Evolutionary conservation across 2,888 invertebrate species (phyloP).

Genomic region (Drosophila kambysellisi): DNA sequence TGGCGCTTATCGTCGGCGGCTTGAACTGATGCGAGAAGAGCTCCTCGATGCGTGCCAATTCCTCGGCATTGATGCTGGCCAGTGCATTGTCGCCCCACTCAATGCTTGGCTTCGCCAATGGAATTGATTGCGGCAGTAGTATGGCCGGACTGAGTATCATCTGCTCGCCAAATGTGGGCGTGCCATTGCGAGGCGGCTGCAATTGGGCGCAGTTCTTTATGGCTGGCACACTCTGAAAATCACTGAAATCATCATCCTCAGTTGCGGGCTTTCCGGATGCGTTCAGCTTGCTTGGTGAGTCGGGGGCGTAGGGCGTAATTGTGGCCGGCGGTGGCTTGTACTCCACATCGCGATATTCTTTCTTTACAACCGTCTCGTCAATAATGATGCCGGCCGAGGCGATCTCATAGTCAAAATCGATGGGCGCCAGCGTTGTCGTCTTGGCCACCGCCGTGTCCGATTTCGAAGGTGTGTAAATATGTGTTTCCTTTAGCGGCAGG

Average conservation of each 20-base stretch:
- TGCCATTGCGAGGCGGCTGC: slow-evolving; percentile 64
- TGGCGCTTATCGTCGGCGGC: slow-evolving; percentile 79
- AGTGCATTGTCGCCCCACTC: slow-evolving; percentile 86
- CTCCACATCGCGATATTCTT: slow-evolving; percentile 85
- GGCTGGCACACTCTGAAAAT: slow-evolving; percentile 85
- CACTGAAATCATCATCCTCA: slow-evolving; percentile 86
- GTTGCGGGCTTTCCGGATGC: slow-evolving; percentile 12
- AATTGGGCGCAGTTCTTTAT: slow-evolving; percentile 34
- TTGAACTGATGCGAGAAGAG: slow-evolving; percentile 80
- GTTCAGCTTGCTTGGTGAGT: slow-evolving; percentile 55
- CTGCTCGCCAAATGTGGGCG: slow-evolving; percentile 71
- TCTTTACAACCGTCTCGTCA: slow-evolving; percentile 85
- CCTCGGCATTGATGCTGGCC: slow-evolving; percentile 85
- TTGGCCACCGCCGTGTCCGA: slow-evolving; percentile 73
- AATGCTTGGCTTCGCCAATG: slow-evolving; percentile 84
- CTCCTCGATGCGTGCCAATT: slow-evolving; percentile 84
- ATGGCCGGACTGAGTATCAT: slow-evolving; percentile 85
- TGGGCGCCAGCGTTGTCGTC: slow-evolving; percentile 75
- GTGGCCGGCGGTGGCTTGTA: slow-evolving; percentile 80
- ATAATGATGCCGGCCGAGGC: slow-evolving; percentile 85
- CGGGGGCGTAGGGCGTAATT: slow-evolving; percentile 61
- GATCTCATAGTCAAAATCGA: slow-evolving; percentile 84
- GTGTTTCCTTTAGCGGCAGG: slow-evolving; percentile 85
- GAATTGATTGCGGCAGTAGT: slow-evolving; percentile 81
- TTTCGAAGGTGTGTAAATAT: slow-evolving; percentile 85